phyloP scores from a whole-genome alignment of 2,888 invertebrate genomes.

The Euclidia mi region DNA sequence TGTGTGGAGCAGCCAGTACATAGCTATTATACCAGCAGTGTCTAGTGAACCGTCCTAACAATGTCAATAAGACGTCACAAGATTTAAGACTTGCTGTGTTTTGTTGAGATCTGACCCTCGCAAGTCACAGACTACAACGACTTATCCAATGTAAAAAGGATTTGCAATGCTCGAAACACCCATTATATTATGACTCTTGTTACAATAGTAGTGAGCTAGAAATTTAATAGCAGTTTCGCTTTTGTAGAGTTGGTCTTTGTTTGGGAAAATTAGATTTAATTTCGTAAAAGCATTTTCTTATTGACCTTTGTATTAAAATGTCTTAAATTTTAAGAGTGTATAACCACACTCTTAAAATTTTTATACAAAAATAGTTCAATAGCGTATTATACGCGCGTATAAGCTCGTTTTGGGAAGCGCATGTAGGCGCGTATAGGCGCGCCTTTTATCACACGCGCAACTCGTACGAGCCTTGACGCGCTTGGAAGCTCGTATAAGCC shows the following conservation, averaged over 20 bases:
- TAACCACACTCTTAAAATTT: no score
- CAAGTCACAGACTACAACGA: slow-evolving; percentile 15
- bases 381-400: no score
- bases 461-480: no score
- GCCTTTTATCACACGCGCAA: no score
- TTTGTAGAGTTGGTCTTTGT: slow-evolving; percentile 1
- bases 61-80: neutral
- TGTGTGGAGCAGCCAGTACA: no score
- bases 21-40: no score
- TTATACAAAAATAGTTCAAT: no score
- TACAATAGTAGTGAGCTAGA: neutral
- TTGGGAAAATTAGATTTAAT: neutral
- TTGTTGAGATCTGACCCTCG: slow-evolving; percentile 1
- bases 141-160: slow-evolving; percentile 12
- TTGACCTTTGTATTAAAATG: slow-evolving; percentile 6
- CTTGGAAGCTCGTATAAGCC: no score
- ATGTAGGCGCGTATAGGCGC: no score
- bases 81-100: slow-evolving; percentile 7
- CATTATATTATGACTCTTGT: slow-evolving; percentile 3
- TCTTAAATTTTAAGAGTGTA: no score
- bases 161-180: neutral
- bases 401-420: no score
- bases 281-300: slow-evolving; percentile 1
- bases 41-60: no score
- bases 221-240: slow-evolving; percentile 6